Conservation (phyloP, 2,888 invertebrate species). For the Julus scandinavius region DNA sequence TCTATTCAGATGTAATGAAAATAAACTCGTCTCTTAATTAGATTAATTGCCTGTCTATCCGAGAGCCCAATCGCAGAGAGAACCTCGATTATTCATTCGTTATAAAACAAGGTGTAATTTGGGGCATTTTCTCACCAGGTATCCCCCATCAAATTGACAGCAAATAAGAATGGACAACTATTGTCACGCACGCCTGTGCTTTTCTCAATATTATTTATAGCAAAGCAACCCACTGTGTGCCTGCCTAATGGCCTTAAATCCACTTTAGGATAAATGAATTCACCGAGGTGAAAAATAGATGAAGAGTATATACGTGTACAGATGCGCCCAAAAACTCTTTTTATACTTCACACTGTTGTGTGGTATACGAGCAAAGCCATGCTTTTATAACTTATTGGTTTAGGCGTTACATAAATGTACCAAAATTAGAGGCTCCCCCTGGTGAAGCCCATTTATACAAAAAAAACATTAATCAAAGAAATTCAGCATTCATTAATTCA, state of each 20-base stretch:
- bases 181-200: conserved; percentile 12
- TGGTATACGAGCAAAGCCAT: not conserved
- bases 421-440: not conserved
- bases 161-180: conserved; percentile 39
- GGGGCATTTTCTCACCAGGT: conserved; percentile 24
- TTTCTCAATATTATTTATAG: conserved; percentile 36
- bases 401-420: conserved; percentile 15
- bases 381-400: not conserved
- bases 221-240: conserved; percentile 15
- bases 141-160: conserved; percentile 15
- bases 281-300: conserved; percentile 5
- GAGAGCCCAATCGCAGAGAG: not conserved
- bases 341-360: not conserved
- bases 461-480: conserved; percentile 43
- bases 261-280: conserved; percentile 28
- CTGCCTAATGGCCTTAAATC: conserved; percentile 42
- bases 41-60: conserved; percentile 9
- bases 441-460: not conserved
- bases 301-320: not conserved
- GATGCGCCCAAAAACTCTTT: not conserved
- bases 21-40: conserved; percentile 45
- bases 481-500: conserved; percentile 19
- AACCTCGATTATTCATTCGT: not conserved
- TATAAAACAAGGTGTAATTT: conserved; percentile 25
- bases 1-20: not conserved